These are phyloP conservation scores for Capitulum mitella DNA, from an alignment of 2,888 invertebrate genomes.

Conservation along the genomic window DNA sequence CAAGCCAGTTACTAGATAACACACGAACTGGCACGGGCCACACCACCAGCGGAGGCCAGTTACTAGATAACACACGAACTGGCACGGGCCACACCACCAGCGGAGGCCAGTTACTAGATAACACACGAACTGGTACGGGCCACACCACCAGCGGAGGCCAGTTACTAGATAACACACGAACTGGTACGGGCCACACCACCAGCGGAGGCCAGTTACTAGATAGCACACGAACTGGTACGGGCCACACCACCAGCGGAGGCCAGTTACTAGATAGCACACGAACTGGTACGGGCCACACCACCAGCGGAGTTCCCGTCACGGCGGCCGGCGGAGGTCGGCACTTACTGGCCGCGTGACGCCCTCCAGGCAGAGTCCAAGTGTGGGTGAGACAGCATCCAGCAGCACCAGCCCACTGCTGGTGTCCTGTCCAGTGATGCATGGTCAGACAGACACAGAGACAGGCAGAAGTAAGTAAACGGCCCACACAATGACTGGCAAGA, in stretches of 20 bases:
- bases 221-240: neutral
- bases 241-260: neutral
- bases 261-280: neutral
- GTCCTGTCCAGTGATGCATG: constrained; percentile 44
- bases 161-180: too few species aligned
- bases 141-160: too few species aligned
- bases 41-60: too few species aligned
- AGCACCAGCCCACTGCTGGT: constrained; percentile 55
- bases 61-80: too few species aligned
- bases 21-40: too few species aligned
- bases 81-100: too few species aligned
- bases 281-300: neutral
- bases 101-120: too few species aligned
- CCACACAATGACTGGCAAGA: neutral
- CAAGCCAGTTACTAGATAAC: too few species aligned
- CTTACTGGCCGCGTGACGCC: constrained; percentile 53
- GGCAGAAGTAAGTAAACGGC: neutral
- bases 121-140: too few species aligned
- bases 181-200: too few species aligned
- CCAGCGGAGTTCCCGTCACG: too few species aligned
- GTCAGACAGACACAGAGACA: neutral
- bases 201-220: too few species aligned
- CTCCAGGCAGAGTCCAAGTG: constrained; percentile 52
- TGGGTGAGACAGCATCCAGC: constrained; percentile 54
- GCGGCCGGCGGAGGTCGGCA: constrained; percentile 31